Evolutionary conservation across 2,113 vertebrate species (phyloP), one percentile per base, ranked within the genome.

Genomic region (Heloderma charlesbogerti): DNA sequence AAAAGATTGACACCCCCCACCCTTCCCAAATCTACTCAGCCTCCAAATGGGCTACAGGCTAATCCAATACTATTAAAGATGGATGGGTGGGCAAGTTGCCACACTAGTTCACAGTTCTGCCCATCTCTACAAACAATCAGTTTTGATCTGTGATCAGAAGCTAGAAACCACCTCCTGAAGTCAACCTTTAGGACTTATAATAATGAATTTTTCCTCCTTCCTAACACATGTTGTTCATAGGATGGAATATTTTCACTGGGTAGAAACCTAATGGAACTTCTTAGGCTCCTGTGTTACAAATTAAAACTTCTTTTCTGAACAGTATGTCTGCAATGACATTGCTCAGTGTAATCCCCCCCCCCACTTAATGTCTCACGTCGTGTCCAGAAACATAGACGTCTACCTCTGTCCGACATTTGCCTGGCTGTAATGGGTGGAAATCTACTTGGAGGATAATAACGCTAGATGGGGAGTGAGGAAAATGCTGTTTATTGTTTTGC

Each of bases 401-500:
- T 89, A 88, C 71, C 51, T 72, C 89, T 81, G 7, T 4, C 13
- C 15, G 29, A 43, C 43, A 0, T 92, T 88, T 91, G 78, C 51
- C 22, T 89, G 27, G 63, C 75, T 88, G 80, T 37, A 29, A 13
- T 60, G 6, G 72, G 67, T 45, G 92, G 43, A 95, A 89, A 48
- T 88, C 84, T 77, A 15, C 63, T 92, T 82, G 79, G 31, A 89
- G 71, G 90, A 84, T 88, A 95, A 86, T 13, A 90, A 83, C 12
- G 1, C 31, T 86, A 84, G 91, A 6, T 87, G 48, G 37, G 74
- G 74, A 60, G 51, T 25, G 4, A 6, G 0, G 45, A 31, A 63
- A 71, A 74, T 27, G 8, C 40, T 20, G 15, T 60, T 10, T 54
- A 60, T 77, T 29, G 7, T 18, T 92, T 83, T 94, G 84, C 37